These are phyloP conservation scores for Slavum lentiscoides DNA, from an alignment of 2,888 invertebrate species.

Conservation along the genomic window DNA sequence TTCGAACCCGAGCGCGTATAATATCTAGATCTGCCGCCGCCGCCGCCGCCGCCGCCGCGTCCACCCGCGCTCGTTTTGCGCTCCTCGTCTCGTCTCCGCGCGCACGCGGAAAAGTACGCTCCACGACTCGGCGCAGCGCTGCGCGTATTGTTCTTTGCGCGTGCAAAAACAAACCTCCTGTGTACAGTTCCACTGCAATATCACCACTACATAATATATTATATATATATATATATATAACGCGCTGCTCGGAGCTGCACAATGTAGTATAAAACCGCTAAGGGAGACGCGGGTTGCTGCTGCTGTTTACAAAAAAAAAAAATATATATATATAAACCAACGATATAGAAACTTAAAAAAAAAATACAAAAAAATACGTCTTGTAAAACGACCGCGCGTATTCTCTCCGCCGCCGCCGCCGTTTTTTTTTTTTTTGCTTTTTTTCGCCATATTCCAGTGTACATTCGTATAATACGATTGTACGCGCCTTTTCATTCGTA, in stretches of 20 bases:
- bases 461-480: no score
- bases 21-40: constrained; percentile 39
- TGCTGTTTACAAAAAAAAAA: no score
- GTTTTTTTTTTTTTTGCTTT: no score
- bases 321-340: background rate
- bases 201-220: background rate
- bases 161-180: constrained; percentile 18
- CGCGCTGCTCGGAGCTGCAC: no score
- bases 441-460: no score
- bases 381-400: background rate
- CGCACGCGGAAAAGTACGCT: constrained; percentile 28
- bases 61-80: constrained; percentile 31
- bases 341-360: no score
- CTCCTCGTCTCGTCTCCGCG: background rate
- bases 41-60: background rate
- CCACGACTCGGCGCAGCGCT: background rate
- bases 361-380: background rate
- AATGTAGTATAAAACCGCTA: background rate
- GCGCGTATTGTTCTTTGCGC: constrained; percentile 37
- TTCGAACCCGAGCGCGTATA: constrained; percentile 29
- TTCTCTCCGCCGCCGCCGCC: background rate
- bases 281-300: background rate
- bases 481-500: background rate
- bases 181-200: no score
- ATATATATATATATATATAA: no score